Evolutionary conservation across 2,797 vertebrate genomes (phyloP).

Genomic region (Crax fasciolata): DNA sequence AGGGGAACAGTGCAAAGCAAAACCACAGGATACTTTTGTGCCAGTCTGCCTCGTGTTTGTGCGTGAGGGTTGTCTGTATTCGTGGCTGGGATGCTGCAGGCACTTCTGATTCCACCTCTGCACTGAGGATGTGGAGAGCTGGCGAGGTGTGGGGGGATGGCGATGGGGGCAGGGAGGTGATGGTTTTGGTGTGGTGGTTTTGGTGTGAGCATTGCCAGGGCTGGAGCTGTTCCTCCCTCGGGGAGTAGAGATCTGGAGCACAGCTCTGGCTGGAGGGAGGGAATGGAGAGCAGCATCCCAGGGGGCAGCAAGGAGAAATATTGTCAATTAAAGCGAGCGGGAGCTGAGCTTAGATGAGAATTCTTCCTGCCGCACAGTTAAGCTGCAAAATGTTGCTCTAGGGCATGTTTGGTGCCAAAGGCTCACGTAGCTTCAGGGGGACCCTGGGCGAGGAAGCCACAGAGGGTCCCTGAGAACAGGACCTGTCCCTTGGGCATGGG

Average conservation of each 20-base stretch:
- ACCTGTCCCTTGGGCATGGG: background rate
- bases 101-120: background rate
- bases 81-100: background rate
- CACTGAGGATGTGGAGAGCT: background rate
- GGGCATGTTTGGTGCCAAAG: background rate
- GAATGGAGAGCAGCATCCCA: background rate
- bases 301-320: background rate
- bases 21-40: background rate
- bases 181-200: background rate
- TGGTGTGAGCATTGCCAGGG: background rate
- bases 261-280: background rate
- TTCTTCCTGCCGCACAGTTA: background rate
- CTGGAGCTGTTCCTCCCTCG: background rate
- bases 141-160: background rate
- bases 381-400: slow-evolving; percentile 4
- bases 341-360: background rate
- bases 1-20: background rate
- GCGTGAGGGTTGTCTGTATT: rapidly evolving
- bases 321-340: background rate
- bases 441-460: background rate
- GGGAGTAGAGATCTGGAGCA: background rate
- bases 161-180: background rate
- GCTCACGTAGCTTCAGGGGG: background rate
- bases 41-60: rapidly evolving
- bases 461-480: background rate